These are phyloP conservation scores for Crenuchus spilurus DNA, from an alignment of 2,797 vertebrate species.

Conservation along the genomic window DNA sequence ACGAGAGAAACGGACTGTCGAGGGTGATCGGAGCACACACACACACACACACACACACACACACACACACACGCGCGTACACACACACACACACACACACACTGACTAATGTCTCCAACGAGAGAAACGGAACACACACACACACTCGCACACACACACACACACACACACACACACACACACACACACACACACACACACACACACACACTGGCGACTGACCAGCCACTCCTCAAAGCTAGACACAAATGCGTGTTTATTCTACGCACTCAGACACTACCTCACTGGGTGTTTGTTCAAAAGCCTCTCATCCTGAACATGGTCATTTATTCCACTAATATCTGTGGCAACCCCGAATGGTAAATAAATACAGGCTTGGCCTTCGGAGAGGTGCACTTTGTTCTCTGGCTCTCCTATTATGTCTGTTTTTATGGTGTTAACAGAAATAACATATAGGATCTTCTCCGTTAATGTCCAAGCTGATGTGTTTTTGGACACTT, in stretches of 20 bases:
- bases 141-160: not conserved
- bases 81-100: too few relatives aligned
- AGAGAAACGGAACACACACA: too few relatives aligned
- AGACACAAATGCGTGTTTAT: constrained; percentile 74
- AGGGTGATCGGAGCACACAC: too few relatives aligned
- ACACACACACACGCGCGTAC: too few relatives aligned
- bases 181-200: constrained; percentile 12
- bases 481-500: not conserved
- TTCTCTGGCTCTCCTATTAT: constrained; percentile 32
- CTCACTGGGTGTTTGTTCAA: constrained; percentile 74
- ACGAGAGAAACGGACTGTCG: too few relatives aligned
- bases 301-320: constrained; percentile 63
- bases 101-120: too few relatives aligned
- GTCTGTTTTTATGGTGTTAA: not conserved
- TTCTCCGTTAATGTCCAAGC: not conserved
- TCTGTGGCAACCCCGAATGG: constrained; percentile 53
- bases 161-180: constrained; percentile 15
- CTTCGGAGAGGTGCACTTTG: constrained; percentile 31
- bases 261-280: constrained; percentile 73
- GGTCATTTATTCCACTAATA: constrained; percentile 64
- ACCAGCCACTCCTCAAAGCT: constrained; percentile 66
- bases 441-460: not conserved
- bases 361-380: constrained; percentile 56
- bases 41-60: too few relatives aligned
- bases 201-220: constrained; percentile 55